phyloP scores from a whole-genome alignment of 2,797 vertebrate species.

The Orientallactaga sibirica region DNA sequence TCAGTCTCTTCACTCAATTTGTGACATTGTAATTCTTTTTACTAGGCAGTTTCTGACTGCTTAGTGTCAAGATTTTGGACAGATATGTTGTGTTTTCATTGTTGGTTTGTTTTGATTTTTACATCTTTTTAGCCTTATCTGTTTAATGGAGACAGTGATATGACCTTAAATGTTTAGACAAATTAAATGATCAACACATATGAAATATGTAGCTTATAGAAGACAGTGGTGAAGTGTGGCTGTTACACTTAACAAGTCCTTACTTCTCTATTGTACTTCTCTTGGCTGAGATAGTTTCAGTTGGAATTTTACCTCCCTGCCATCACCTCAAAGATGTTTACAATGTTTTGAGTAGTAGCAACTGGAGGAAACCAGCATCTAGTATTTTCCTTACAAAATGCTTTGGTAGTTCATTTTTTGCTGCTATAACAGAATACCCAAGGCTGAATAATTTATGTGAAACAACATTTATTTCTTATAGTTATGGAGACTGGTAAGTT shows the following conservation, averaged over 20 bases:
- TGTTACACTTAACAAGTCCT: background rate
- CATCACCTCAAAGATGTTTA: background rate
- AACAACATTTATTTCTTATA: background rate
- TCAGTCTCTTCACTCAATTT: background rate
- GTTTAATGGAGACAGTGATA: background rate
- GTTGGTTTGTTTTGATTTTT: background rate
- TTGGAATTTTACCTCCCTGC: background rate
- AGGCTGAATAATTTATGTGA: background rate
- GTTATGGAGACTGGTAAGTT: background rate
- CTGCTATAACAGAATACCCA: background rate
- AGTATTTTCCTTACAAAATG: background rate
- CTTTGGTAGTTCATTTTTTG: background rate
- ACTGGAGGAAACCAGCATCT: background rate
- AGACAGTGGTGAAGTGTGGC: background rate
- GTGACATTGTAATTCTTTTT: background rate
- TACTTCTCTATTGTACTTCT: background rate
- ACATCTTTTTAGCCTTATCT: background rate
- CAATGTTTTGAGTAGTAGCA: background rate
- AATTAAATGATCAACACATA: background rate
- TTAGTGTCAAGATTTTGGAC: background rate
- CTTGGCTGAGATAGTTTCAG: background rate
- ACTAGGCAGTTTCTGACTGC: background rate
- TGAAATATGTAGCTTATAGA: background rate
- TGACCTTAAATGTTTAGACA: background rate
- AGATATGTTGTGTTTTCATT: background rate